Percentiles rank a stretch among this genome's conserved stretches.
Conservation (phyloP, 2,113 vertebrate genomes). For the Cathartes aura region DNA sequence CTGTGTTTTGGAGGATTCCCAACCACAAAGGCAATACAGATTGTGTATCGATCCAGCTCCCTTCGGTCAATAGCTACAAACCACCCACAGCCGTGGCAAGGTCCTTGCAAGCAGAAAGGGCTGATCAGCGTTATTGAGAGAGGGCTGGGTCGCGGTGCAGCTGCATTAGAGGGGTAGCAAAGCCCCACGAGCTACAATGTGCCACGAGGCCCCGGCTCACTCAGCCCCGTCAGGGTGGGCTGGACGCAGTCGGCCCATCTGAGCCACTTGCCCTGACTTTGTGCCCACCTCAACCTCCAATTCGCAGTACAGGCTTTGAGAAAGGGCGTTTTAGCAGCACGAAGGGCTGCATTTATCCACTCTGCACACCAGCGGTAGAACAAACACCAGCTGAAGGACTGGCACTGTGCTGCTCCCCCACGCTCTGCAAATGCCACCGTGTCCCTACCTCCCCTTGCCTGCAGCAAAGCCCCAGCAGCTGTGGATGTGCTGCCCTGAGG, state of each 20-base stretch:
- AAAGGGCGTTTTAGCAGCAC: neutral
- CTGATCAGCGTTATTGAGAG: neutral
- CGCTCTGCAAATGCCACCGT: fast-evolving
- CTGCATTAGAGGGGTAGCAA: neutral
- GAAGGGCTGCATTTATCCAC: neutral
- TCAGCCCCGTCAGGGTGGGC: neutral
- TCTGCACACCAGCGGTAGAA: neutral
- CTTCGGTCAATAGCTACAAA: neutral
- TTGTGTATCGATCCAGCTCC: neutral
- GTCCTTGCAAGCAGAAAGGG: neutral
- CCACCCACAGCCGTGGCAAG: neutral
- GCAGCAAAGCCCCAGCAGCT: neutral
- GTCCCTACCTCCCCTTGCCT: neutral
- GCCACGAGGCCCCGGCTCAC: neutral
- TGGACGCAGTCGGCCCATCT: neutral
- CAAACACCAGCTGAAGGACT: neutral
- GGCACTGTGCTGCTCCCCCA: neutral
- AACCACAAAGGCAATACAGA: neutral
- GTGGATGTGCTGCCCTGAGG: neutral
- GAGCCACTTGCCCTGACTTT: neutral
- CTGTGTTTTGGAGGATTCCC: neutral
- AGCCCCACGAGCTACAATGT: fast-evolving
- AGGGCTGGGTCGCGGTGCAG: neutral
- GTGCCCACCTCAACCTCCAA: neutral
- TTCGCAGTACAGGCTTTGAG: neutral